Conservation (phyloP, 2,888 invertebrate genomes). For the Chorisops tibialis region DNA sequence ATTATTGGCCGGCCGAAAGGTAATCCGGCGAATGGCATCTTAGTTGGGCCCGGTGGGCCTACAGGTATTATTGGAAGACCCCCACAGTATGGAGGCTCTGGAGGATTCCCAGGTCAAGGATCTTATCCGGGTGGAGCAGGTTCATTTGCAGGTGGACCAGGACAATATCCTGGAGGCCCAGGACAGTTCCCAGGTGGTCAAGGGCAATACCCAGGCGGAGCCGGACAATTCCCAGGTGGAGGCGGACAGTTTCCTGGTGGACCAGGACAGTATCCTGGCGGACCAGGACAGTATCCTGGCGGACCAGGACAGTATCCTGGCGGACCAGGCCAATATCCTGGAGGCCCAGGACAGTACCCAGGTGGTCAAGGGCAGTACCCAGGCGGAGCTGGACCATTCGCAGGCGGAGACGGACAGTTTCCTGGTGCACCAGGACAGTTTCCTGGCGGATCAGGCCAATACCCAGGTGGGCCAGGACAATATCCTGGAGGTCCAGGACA, state of each 20-base stretch:
- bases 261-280: constrained; percentile 10
- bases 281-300: constrained; percentile 27
- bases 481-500: constrained; percentile 1
- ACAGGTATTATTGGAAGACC: constrained; percentile 54
- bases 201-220: constrained; percentile 2
- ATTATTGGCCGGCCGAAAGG: constrained; percentile 48
- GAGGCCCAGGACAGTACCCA: constrained; percentile 38
- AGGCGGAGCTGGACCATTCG: not conserved
- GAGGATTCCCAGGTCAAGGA: constrained; percentile 5
- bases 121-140: constrained; percentile 17
- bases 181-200: not conserved
- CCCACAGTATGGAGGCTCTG: constrained; percentile 19
- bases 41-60: constrained; percentile 57
- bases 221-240: constrained; percentile 15
- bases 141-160: constrained; percentile 26
- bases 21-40: constrained; percentile 43
- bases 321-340: constrained; percentile 27
- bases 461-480: constrained; percentile 5
- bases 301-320: constrained; percentile 8
- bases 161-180: not conserved
- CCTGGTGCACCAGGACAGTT: constrained; percentile 13
- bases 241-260: constrained; percentile 26
- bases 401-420: constrained; percentile 24
- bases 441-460: not conserved
- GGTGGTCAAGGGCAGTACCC: constrained; percentile 32